Evolutionary conservation across 2,113 vertebrate genomes (phyloP), one percentile per base, ranked within the genome.

Genomic region (Gnathonemus echidnorhynchus): DNA sequence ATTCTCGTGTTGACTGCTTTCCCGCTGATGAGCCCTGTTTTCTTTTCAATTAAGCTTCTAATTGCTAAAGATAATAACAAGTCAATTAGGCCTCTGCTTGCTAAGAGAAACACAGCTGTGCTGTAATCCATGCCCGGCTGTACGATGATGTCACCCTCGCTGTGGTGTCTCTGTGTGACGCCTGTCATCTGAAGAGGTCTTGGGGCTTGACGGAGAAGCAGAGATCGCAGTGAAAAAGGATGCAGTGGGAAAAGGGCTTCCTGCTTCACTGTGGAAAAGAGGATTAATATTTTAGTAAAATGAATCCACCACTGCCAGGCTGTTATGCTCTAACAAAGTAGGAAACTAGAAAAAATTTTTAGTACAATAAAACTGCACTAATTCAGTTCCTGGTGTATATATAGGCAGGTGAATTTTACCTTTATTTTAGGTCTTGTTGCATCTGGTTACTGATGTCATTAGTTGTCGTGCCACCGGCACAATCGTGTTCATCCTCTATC

Each of bases 41-140:
- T 92, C 90, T 90, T 91, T 94, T 90, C 91, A 94, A 93, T 95
- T 95, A 94, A 92, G 89, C 62, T 88, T 88, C 92, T 93, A 93
- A 95, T 93, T 93, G 93, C 92, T 94, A 66, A 83, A 88, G 91
- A 92, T 94, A 91, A 93, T 93, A 95, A 95, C 93, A 91, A 93
- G 89, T 94, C 93, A 91, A 94, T 95, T 93, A 94, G 92, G 93
- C 89, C 88, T 74, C 91, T 94, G 90, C 91, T 92, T 94, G 92
- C 86, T 92, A 92, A 94, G 95, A 94, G 94, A 94, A 92, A 45
- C 89, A 90, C 94, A 91, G 93, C 91, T 94, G 94, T 94, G 49
- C 27, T 10, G n/a, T 35, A 49, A 42, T 39, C 21, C 45, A 10
- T 35, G 46, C 48, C 45, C n/a, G 66, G 3, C 70, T 80, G 66